Percentiles rank a stretch among this genome's conserved stretches.
Conservation (phyloP, 2,888 invertebrate genomes). For the Orchesellides sinensis region DNA sequence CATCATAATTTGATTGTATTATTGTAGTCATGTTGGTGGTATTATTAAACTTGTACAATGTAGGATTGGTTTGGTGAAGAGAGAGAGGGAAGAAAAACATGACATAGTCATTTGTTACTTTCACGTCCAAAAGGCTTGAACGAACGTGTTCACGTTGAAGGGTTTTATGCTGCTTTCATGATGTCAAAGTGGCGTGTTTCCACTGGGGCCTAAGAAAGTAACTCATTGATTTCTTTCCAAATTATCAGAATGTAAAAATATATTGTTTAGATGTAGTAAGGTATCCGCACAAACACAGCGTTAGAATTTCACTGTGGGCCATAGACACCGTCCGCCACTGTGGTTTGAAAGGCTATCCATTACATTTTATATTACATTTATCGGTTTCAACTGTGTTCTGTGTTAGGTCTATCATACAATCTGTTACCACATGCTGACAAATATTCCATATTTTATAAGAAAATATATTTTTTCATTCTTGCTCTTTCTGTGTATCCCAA, state of each 20-base stretch:
- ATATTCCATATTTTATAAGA: constrained; percentile 69
- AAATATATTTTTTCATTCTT: constrained; percentile 37
- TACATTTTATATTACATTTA: constrained; percentile 64
- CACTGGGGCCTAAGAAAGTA: background rate
- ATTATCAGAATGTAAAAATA: background rate
- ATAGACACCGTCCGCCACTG: constrained; percentile 53
- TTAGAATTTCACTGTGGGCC: too few relatives aligned
- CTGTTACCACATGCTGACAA: constrained; percentile 70
- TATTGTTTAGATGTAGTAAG: too few relatives aligned
- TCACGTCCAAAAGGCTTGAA: constrained; percentile 33
- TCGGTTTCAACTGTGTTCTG: constrained; percentile 62
- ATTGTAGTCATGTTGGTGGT: constrained; percentile 23
- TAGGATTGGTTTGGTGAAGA: background rate
- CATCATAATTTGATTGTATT: constrained; percentile 30
- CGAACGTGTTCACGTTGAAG: constrained; percentile 52
- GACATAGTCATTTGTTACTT: constrained; percentile 60
- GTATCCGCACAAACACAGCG: too few relatives aligned
- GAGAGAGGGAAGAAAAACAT: constrained; percentile 33
- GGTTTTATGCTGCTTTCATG: constrained; percentile 41
- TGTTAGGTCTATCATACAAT: constrained; percentile 65
- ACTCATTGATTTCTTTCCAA: constrained; percentile 24
- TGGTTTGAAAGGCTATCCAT: constrained; percentile 55
- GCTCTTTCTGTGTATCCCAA: background rate
- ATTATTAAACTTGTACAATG: background rate
- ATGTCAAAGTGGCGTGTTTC: constrained; percentile 51